A percentile compares a stretch with the other conserved stretches of the same genome.
phyloP scores from a whole-genome alignment of 2,113 vertebrate species.

The Hassar affinis region DNA sequence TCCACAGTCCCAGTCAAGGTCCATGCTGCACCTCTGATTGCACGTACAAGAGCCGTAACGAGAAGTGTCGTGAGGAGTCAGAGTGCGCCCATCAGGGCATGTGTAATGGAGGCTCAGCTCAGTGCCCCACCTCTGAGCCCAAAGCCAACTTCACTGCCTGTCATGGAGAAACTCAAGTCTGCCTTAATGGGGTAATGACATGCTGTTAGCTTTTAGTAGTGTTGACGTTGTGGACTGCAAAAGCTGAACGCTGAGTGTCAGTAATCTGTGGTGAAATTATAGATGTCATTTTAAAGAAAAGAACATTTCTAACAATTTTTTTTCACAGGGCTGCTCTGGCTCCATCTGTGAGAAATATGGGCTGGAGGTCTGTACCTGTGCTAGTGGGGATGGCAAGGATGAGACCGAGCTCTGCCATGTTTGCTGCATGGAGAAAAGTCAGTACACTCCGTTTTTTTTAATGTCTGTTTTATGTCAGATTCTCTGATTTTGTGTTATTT shows the following conservation, averaged over 20 bases:
- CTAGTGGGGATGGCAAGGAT: conserved; percentile 88
- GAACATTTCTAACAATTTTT: conserved; percentile 28
- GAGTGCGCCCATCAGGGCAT: conserved; percentile 91
- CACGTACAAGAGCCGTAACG: conserved; percentile 75
- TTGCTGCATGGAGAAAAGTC: conserved; percentile 97
- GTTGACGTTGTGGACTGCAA: background rate
- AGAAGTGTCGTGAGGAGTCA: conserved; percentile 92
- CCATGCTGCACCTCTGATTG: conserved; percentile 87
- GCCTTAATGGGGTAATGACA: conserved; percentile 86
- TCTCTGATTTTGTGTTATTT: conserved; percentile 6
- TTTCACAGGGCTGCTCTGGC: conserved; percentile 88
- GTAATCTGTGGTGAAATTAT: background rate
- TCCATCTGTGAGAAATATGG: conserved; percentile 96
- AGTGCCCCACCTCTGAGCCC: conserved; percentile 88
- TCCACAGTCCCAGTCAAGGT: conserved; percentile 90
- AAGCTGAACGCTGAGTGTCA: background rate
- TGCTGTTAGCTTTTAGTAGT: background rate
- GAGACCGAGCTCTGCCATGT: conserved; percentile 95
- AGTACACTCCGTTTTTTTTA: conserved; percentile 56
- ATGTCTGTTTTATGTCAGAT: background rate
- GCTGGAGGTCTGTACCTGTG: conserved; percentile 94
- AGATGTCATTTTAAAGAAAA: background rate
- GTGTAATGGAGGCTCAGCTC: conserved; percentile 82
- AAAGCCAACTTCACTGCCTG: conserved; percentile 94
- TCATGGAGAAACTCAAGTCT: conserved; percentile 95